phyloP scores from a whole-genome alignment of 2,797 vertebrate genomes.

The Sebastiscus albofasciatus region DNA sequence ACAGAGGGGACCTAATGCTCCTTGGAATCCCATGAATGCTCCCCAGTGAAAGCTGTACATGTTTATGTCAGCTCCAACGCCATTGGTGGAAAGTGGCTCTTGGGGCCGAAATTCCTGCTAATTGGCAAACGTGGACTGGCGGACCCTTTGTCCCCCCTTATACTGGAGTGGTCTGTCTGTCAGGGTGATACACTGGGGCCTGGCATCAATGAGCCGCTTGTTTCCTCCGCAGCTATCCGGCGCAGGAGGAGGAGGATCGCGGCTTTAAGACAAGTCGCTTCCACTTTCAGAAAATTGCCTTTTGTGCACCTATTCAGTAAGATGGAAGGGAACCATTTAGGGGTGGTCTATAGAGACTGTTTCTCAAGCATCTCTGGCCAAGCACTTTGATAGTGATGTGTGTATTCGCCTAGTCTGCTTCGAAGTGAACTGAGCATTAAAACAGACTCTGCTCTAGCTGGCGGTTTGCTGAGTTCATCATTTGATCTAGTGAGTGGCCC shows the following conservation, averaged over 20 bases:
- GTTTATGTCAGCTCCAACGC: slow-evolving; percentile 69
- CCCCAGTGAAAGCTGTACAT: slow-evolving; percentile 68
- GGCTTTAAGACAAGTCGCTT: slow-evolving; percentile 67
- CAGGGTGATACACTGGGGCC: slow-evolving; percentile 65
- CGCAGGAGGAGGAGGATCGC: slow-evolving; percentile 45
- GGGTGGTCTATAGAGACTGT: slow-evolving; percentile 4
- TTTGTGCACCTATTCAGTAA: slow-evolving; percentile 48
- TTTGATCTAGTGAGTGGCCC: slow-evolving; percentile 52
- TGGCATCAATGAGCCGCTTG: slow-evolving; percentile 80
- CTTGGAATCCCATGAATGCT: slow-evolving; percentile 81
- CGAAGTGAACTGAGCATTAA: slow-evolving; percentile 27
- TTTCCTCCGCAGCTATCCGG: slow-evolving; percentile 67
- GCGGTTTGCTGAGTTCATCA: slow-evolving; percentile 47
- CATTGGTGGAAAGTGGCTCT: slow-evolving; percentile 78
- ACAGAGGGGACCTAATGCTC: slow-evolving; percentile 71
- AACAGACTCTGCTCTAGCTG: slow-evolving; percentile 10
- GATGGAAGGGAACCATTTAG: slow-evolving; percentile 13
- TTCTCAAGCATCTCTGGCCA: slow-evolving; percentile 25
- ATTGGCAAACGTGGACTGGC: slow-evolving; percentile 78
- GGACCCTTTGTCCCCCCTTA: slow-evolving; percentile 68
- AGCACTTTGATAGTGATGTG: slow-evolving; percentile 10
- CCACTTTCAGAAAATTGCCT: slow-evolving; percentile 48
- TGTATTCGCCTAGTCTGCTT: slow-evolving; percentile 6
- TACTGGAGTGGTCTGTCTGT: slow-evolving; percentile 75
- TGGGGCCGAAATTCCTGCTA: slow-evolving; percentile 77